Base-by-base conservation (phyloP, 53 echinoderm and acorn worm species). In the Actinopyga echinites region DNA sequence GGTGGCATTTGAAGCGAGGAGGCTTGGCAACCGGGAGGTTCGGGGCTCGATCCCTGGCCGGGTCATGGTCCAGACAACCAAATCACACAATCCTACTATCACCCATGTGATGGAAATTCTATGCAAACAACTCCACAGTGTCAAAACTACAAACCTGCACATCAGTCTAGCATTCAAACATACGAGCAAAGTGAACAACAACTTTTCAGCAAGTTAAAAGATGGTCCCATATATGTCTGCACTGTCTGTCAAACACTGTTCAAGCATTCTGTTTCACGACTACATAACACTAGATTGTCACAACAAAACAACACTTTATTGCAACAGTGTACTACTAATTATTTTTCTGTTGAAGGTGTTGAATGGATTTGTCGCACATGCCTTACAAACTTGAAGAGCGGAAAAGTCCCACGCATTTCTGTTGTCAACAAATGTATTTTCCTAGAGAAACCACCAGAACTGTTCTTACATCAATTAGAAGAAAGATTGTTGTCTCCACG, bases 311-410 rank as follows among this genome's bases (percentile, higher is more conserved):
- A 25, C 6, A 10, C 30, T 11, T 30, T 71, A 8, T n/a, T 43
- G 21, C 71, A 38, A 69, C 57, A 31, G 20, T 52, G n/a, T 30
- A 20, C 34, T 5, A 74, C 43, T 2, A n/a, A 43, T 3, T 63
- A 74, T 44, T 38, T 45, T 35, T 68, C 87, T 69, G 69, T 38
- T 8, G 5, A 67, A 24, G 42, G 67, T 5, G 40, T 36, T 6
- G 69, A 85, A 17, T 89, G 89, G 89, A 40, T 89, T 31, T 85
- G 85, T 60, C 24, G 9, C 1, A 85, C 89, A 8, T 89, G 89
- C 38, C 29, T 85, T 6, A 34, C 22, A 5, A 28, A 57, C 19
- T 37, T 89, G 3, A 19, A 62, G 8, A 17, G 30, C 1, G 32
- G 43, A 6, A 67, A 85, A 65, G 17, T 85, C 9, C 89, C 89